Percentiles rank a stretch among this genome's conserved stretches.
Evolutionary conservation across 2,797 vertebrate species (phyloP).

Genomic region (Phaenicophaeus curvirostris): DNA sequence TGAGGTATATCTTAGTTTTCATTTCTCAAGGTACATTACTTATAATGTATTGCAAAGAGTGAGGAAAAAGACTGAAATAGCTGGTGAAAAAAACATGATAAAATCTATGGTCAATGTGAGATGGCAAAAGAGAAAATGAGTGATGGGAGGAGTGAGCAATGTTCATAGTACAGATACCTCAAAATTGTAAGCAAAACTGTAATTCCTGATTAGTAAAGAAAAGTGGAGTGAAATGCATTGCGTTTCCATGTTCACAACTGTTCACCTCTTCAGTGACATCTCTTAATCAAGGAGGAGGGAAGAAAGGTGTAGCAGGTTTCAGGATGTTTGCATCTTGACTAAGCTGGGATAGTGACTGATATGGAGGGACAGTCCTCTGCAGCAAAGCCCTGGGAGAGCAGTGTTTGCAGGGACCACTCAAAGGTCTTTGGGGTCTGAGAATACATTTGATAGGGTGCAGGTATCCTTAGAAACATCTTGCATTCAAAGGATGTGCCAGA

Average conservation of each 20-base stretch:
- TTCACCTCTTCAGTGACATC: background rate
- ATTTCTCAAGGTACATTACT: background rate
- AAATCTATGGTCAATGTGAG: background rate
- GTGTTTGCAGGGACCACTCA: rapidly evolving
- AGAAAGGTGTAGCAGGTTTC: background rate
- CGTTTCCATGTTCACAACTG: background rate
- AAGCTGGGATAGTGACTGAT: background rate
- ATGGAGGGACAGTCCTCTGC: background rate
- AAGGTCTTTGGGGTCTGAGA: background rate
- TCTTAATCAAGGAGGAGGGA: background rate
- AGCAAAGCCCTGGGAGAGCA: background rate
- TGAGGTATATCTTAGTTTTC: background rate
- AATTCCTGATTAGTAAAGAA: background rate
- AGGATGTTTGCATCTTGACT: background rate
- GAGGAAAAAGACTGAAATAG: background rate
- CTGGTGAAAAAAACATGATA: background rate
- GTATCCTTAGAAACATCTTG: background rate
- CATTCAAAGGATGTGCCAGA: background rate
- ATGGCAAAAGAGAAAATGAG: background rate
- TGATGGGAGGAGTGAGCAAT: background rate
- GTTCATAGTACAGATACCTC: background rate
- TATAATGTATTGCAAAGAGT: background rate
- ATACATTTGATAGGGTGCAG: background rate
- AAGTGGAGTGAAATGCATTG: background rate
- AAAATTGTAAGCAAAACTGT: background rate